A percentile compares a stretch with the other conserved stretches of the same genome.
Conservation (phyloP, 2,797 vertebrate genomes). For the Botia kubotai region DNA sequence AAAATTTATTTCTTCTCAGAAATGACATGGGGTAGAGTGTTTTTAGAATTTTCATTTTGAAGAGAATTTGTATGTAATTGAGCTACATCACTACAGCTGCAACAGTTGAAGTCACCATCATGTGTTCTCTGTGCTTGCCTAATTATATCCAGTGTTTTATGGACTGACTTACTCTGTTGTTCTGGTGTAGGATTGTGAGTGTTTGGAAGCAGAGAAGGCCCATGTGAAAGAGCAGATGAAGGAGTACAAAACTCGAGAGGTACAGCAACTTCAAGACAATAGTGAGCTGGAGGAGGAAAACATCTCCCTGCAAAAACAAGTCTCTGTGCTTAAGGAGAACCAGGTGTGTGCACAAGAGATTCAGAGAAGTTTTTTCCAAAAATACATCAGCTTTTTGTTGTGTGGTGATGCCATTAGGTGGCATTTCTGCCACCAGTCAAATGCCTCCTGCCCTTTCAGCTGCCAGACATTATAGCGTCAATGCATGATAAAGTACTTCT, state of each 20-base stretch:
- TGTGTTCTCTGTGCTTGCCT: background rate
- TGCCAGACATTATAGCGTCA: too few species aligned
- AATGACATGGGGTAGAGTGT: background rate
- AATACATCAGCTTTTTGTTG: too few species aligned
- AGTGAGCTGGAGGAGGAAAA: slow-evolving; percentile 87
- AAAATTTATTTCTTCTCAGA: background rate
- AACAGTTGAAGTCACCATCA: background rate
- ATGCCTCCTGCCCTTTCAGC: too few species aligned
- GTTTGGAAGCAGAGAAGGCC: slow-evolving; percentile 79
- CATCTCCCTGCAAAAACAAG: slow-evolving; percentile 85
- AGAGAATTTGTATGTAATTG: background rate
- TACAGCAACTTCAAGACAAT: slow-evolving; percentile 83
- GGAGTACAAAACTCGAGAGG: slow-evolving; percentile 83
- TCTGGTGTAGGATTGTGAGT: slow-evolving; percentile 78
- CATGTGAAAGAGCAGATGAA: slow-evolving; percentile 83
- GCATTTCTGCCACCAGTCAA: too few species aligned
- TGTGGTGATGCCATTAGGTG: too few species aligned
- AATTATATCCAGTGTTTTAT: background rate
- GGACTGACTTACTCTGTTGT: slow-evolving; percentile 15
- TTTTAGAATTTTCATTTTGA: background rate
- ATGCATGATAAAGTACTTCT: too few species aligned
- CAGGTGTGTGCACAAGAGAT: slow-evolving; percentile 74
- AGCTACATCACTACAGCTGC: background rate
- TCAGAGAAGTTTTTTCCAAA: background rate
- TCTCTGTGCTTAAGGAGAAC: slow-evolving; percentile 84